A percentile compares a stretch with the other conserved stretches of the same genome.
These are phyloP conservation scores for Acromyrmex echinatior DNA, from an alignment of 1,140 invertebrate species.

Conservation along the genomic window DNA sequence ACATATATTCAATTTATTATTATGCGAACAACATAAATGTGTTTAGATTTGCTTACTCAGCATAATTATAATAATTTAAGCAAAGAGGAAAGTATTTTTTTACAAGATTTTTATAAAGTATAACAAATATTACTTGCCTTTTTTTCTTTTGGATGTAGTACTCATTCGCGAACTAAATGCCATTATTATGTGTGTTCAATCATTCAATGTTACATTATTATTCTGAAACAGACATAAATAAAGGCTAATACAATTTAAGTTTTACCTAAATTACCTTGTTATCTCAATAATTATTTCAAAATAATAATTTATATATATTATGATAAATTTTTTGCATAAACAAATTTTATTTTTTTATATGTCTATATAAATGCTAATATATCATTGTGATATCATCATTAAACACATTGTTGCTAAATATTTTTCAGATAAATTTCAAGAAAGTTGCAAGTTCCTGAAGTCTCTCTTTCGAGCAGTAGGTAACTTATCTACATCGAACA, in stretches of 20 bases:
- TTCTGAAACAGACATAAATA: constrained; percentile 75
- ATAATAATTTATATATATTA: neutral
- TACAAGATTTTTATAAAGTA: neutral
- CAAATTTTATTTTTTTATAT: neutral
- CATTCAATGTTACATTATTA: constrained; percentile 80
- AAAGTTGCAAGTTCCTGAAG: constrained; percentile 7
- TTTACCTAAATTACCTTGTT: neutral
- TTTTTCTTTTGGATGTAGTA: constrained; percentile 78
- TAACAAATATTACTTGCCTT: constrained; percentile 72
- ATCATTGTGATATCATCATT: constrained; percentile 75
- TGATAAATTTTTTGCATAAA: neutral
- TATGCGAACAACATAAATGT: neutral
- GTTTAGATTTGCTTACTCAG: neutral
- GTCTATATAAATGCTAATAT: neutral
- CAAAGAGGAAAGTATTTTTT: neutral
- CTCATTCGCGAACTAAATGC: constrained; percentile 76
- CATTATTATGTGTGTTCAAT: constrained; percentile 78
- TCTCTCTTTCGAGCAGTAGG: constrained; percentile 60
- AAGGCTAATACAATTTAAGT: neutral
- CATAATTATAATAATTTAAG: constrained; percentile 1
- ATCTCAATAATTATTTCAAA: neutral
- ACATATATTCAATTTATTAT: neutral
- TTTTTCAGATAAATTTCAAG: constrained; percentile 34
- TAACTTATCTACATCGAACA: constrained; percentile 77
- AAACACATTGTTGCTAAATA: neutral